A percentile compares a stretch with the other conserved stretches of the same genome.
Conservation (phyloP, 1,140 invertebrate species). For the Drosophila hydei region DNA sequence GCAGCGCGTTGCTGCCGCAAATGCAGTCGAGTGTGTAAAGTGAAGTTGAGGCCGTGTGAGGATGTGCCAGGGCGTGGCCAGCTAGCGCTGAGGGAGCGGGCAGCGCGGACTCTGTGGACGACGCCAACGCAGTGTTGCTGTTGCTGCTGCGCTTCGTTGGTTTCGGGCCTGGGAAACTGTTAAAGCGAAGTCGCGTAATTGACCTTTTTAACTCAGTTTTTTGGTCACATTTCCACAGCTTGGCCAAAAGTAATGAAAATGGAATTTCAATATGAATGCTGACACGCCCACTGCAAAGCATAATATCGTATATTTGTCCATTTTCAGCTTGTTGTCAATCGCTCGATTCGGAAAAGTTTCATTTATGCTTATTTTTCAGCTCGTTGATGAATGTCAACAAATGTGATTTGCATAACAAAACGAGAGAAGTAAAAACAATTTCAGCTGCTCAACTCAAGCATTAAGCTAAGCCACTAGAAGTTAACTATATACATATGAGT, state of each 20-base stretch:
- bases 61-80: constrained; percentile 42
- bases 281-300: constrained; percentile 23
- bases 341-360: constrained; percentile 31
- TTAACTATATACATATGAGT: background rate
- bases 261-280: constrained; percentile 32
- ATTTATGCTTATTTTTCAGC: constrained; percentile 47
- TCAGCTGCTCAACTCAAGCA: constrained; percentile 4
- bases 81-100: background rate
- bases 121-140: background rate
- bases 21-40: constrained; percentile 76
- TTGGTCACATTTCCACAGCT: constrained; percentile 43
- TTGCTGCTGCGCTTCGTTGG: constrained; percentile 44
- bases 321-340: too few species aligned
- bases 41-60: constrained; percentile 45
- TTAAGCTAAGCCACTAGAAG: background rate
- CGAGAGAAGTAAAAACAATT: constrained; percentile 1
- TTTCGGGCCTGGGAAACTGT: constrained; percentile 64
- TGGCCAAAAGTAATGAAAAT: constrained; percentile 30
- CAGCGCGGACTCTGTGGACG: background rate
- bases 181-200: constrained; percentile 67
- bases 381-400: constrained; percentile 36
- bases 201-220: constrained; percentile 63
- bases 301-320: background rate
- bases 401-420: constrained; percentile 75
- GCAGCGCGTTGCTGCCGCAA: constrained; percentile 37